phyloP scores from a whole-genome alignment of 2,113 vertebrate genomes.

The Melanotaenia duboulayi region DNA sequence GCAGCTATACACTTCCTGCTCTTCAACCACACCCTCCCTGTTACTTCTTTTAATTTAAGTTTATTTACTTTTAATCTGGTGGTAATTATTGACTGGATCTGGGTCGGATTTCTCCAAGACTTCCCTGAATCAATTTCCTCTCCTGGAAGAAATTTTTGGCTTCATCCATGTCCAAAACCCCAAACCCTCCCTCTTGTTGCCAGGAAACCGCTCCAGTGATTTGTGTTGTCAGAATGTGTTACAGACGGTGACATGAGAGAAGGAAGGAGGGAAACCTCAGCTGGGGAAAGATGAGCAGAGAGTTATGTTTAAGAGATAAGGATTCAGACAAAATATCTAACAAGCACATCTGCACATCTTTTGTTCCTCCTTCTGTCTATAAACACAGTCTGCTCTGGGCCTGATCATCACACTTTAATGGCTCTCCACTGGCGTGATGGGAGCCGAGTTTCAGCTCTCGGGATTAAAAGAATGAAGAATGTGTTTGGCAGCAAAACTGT shows the following conservation, averaged over 20 bases:
- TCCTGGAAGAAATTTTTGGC: conserved; percentile 60
- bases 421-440: conserved; percentile 23
- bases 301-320: neutral
- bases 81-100: conserved; percentile 67
- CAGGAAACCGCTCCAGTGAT: conserved; percentile 78
- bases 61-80: conserved; percentile 26
- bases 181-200: conserved; percentile 71
- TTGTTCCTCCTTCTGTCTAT: conserved; percentile 6
- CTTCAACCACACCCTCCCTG: neutral
- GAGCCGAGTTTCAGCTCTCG: conserved; percentile 46
- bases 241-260: conserved; percentile 64
- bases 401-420: conserved; percentile 62
- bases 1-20: conserved; percentile 11
- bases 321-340: conserved; percentile 27
- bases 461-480: conserved; percentile 63
- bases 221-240: conserved; percentile 74
- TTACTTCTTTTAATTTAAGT: too few species aligned
- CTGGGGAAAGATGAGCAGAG: conserved; percentile 5
- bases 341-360: conserved; percentile 24
- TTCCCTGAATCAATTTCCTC: conserved; percentile 72
- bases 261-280: conserved; percentile 27
- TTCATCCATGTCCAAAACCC: conserved; percentile 61
- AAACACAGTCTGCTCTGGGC: conserved; percentile 30
- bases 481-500: conserved; percentile 59
- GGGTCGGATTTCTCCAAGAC: conserved; percentile 26